Percentiles rank a stretch among this genome's conserved stretches.
These are phyloP conservation scores for Phoenicopterus ruber DNA, from an alignment of 2,113 vertebrate genomes.

Conservation along the genomic window DNA sequence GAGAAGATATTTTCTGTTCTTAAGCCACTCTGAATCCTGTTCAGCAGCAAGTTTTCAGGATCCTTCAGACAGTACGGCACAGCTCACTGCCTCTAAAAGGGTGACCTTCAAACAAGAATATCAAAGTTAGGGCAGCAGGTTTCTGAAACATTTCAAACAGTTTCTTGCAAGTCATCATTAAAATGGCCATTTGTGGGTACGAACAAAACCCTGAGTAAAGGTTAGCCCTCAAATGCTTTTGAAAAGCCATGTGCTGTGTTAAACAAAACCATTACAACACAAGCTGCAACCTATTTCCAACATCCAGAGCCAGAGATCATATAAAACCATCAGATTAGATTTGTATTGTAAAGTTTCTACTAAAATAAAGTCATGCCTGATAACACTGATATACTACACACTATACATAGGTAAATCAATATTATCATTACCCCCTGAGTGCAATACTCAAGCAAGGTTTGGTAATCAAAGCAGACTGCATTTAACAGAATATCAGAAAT, in stretches of 20 bases:
- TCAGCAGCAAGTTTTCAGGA: not conserved
- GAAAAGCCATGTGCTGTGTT: not conserved
- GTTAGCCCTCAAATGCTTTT: not conserved
- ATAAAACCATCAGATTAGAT: constrained; percentile 25
- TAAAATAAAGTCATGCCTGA: constrained; percentile 17
- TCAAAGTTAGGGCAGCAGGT: not conserved
- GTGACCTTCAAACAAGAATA: constrained; percentile 10
- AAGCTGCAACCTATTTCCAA: constrained; percentile 10
- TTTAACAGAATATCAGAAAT: constrained; percentile 18
- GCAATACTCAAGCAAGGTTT: not conserved
- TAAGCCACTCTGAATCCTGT: not conserved
- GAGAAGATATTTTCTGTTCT: not conserved
- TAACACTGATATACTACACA: not conserved
- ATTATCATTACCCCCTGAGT: not conserved
- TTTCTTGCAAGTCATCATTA: constrained; percentile 6
- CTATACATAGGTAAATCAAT: not conserved
- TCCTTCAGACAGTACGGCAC: not conserved
- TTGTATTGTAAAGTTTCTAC: constrained; percentile 10
- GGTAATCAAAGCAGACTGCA: constrained; percentile 4
- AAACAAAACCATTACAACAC: constrained; percentile 17
- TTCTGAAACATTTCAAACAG: constrained; percentile 20
- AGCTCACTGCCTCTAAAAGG: not conserved
- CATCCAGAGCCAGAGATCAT: constrained; percentile 19
- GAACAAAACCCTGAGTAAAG: constrained; percentile 27
- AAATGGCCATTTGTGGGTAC: not conserved